phyloP scores from a whole-genome alignment of 2,888 invertebrate species.

The Ametastegia equiseti region DNA sequence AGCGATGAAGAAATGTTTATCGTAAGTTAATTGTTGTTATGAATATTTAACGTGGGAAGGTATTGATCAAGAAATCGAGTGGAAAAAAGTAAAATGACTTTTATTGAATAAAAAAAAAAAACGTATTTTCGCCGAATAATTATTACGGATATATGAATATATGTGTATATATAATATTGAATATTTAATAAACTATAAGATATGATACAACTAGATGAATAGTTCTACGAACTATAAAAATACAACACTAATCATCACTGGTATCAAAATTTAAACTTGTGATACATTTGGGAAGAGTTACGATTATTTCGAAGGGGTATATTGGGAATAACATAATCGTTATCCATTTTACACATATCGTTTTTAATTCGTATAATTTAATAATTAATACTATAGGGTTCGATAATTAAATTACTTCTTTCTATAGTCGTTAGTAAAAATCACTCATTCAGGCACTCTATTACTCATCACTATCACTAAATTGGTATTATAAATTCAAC shows the following conservation, averaged over 20 bases:
- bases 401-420: slow-evolving; percentile 58
- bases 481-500: slow-evolving; percentile 49
- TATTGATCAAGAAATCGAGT: not conserved
- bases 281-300: slow-evolving; percentile 44
- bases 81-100: slow-evolving; percentile 57
- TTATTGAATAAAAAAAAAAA: slow-evolving; percentile 55
- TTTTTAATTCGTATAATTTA: slow-evolving; percentile 47
- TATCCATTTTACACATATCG: slow-evolving; percentile 33
- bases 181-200: slow-evolving; percentile 61
- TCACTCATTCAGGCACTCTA: slow-evolving; percentile 74
- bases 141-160: slow-evolving; percentile 32
- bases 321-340: not conserved
- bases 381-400: slow-evolving; percentile 40
- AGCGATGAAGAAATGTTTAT: not conserved
- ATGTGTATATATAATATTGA: slow-evolving; percentile 58
- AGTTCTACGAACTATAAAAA: slow-evolving; percentile 70
- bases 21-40: not conserved
- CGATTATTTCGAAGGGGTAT: slow-evolving; percentile 19
- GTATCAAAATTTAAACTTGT: slow-evolving; percentile 69
- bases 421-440: slow-evolving; percentile 59
- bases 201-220: slow-evolving; percentile 59
- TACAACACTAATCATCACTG: slow-evolving; percentile 70
- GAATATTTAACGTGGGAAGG: not conserved
- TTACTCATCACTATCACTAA: slow-evolving; percentile 72
- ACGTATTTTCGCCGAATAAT: slow-evolving; percentile 39